Evolutionary conservation across 1,140 invertebrate genomes (phyloP).

Genomic region (Megalopta genalis): DNA sequence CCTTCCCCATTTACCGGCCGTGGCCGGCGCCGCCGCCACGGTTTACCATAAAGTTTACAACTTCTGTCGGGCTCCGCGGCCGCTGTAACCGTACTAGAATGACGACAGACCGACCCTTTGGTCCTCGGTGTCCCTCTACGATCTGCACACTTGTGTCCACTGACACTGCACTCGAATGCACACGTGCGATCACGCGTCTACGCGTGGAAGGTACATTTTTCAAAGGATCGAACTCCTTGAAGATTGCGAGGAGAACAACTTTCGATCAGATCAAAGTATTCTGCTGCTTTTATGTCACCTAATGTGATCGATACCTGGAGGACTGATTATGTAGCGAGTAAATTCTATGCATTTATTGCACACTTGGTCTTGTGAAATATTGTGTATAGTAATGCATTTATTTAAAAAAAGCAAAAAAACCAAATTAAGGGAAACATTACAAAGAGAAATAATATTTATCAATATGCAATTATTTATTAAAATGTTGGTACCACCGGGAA

Average conservation of each 20-base stretch:
- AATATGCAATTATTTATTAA: too few relatives aligned
- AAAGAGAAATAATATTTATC: too few relatives aligned
- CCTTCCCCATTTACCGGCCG: constrained; percentile 71
- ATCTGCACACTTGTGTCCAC: constrained; percentile 44
- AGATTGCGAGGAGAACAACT: constrained; percentile 44
- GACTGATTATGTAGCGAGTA: too few relatives aligned
- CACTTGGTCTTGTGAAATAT: too few relatives aligned
- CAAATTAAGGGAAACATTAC: too few relatives aligned
- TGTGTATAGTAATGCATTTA: too few relatives aligned
- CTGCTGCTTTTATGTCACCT: too few relatives aligned
- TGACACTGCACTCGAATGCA: constrained; percentile 16
- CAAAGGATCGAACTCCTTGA: constrained; percentile 53
- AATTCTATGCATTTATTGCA: too few relatives aligned
- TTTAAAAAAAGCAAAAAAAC: too few relatives aligned
- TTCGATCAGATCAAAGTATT: background rate
- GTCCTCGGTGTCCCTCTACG: constrained; percentile 58
- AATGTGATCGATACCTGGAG: too few relatives aligned
- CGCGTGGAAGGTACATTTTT: constrained; percentile 36
- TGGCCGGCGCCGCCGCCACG: constrained; percentile 67
- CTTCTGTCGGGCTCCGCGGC: constrained; percentile 68
- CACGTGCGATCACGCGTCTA: constrained; percentile 15
- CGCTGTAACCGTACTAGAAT: constrained; percentile 65
- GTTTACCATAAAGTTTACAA: constrained; percentile 77
- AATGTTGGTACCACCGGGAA: too few relatives aligned
- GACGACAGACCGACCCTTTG: constrained; percentile 67